Conservation (phyloP, 2,888 invertebrate species). For the Lepidochrysops patricia region DNA sequence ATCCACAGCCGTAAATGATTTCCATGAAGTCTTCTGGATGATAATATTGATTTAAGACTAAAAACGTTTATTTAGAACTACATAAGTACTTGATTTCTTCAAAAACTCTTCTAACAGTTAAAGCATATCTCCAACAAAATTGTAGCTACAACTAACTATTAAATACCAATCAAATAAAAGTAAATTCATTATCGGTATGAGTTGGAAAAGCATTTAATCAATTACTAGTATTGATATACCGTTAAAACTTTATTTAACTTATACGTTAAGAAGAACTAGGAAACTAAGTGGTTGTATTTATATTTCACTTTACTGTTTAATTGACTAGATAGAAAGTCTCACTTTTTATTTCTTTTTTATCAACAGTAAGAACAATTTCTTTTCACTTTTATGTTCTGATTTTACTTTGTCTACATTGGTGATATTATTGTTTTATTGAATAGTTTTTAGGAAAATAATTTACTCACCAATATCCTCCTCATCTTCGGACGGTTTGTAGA, state of each 20-base stretch:
- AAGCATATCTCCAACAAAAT: neutral
- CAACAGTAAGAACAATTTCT: too few species aligned
- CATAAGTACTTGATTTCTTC: neutral
- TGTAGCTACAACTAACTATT: neutral
- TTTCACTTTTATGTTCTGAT: too few species aligned
- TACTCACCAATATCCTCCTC: conserved; percentile 53
- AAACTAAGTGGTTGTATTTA: neutral
- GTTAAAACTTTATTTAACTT: neutral
- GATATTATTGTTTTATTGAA: neutral
- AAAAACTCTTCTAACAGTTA: neutral
- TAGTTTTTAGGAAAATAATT: neutral
- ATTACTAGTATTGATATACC: neutral
- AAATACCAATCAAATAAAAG: neutral
- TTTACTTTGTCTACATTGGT: neutral
- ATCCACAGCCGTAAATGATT: neutral
- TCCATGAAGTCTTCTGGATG: neutral
- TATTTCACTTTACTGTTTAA: neutral
- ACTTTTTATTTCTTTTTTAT: neutral
- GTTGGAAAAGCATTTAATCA: neutral
- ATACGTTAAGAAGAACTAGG: neutral
- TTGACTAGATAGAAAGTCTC: neutral
- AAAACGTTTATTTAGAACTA: neutral
- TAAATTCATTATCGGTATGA: neutral
- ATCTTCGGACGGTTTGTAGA: conserved; percentile 88
- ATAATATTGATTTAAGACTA: neutral